phyloP scores from a whole-genome alignment of 2,113 vertebrate species.

The Caracal caracal region DNA sequence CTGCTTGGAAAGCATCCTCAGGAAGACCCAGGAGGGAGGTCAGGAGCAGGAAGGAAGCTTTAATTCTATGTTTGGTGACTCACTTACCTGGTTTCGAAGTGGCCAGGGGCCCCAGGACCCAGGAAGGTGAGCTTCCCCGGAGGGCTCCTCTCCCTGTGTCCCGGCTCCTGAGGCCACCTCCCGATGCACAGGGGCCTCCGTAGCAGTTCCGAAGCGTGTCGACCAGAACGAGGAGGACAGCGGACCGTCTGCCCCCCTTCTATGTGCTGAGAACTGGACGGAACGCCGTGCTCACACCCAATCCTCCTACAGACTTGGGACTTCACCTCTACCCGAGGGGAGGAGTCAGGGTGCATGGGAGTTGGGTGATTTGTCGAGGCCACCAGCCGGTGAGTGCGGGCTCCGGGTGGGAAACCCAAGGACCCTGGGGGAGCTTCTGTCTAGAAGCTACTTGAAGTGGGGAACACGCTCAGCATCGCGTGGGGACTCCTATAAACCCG shows the following conservation, averaged over 20 bases:
- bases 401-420: rapidly evolving
- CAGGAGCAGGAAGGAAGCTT: neutral
- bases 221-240: neutral
- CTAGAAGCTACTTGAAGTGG: neutral
- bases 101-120: rapidly evolving
- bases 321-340: neutral
- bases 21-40: neutral
- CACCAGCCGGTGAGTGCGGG: rapidly evolving
- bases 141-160: rapidly evolving
- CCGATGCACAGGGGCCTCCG: rapidly evolving
- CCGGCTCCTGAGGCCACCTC: rapidly evolving
- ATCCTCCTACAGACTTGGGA: rapidly evolving
- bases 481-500: rapidly evolving
- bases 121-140: rapidly evolving
- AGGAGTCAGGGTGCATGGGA: too few relatives aligned
- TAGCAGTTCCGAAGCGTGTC: neutral
- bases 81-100: neutral
- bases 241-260: neutral
- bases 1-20: neutral
- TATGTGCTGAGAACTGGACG: rapidly evolving
- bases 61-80: neutral
- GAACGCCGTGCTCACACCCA: rapidly evolving
- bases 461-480: rapidly evolving
- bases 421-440: too few relatives aligned
- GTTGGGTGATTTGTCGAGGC: neutral